These are phyloP conservation scores for Phylloscopus trochilus DNA, from an alignment of 2,113 vertebrate species.

Conservation along the genomic window DNA sequence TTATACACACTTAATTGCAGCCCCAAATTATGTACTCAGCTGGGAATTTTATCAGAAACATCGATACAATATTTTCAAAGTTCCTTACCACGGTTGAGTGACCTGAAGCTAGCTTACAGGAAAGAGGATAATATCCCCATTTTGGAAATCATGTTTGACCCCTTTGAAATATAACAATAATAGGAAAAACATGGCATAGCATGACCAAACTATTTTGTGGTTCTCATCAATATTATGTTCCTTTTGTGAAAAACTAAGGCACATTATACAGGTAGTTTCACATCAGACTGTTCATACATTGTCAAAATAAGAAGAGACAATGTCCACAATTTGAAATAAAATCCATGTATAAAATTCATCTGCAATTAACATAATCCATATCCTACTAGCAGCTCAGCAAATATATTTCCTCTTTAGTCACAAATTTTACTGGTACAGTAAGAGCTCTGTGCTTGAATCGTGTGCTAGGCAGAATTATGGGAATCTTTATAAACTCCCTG, in stretches of 20 bases:
- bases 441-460: not conserved
- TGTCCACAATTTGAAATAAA: not conserved
- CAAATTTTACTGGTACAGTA: not conserved
- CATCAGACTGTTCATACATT: not conserved
- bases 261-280: not conserved
- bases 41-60: not conserved
- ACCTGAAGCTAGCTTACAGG: not conserved
- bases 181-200: not conserved
- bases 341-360: not conserved
- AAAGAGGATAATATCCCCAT: not conserved
- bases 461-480: not conserved
- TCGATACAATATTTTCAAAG: not conserved
- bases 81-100: not conserved
- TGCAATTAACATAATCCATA: not conserved
- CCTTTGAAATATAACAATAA: not conserved
- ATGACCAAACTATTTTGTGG: not conserved
- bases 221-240: not conserved
- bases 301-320: not conserved
- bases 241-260: not conserved
- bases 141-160: not conserved
- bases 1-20: not conserved
- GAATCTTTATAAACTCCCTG: conserved; percentile 13
- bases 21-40: not conserved
- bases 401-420: not conserved
- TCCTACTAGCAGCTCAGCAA: not conserved